Percentiles rank a stretch among this genome's conserved stretches.
These are phyloP conservation scores for Casuarius casuarius DNA, from an alignment of 2,113 vertebrate species.

Conservation along the genomic window DNA sequence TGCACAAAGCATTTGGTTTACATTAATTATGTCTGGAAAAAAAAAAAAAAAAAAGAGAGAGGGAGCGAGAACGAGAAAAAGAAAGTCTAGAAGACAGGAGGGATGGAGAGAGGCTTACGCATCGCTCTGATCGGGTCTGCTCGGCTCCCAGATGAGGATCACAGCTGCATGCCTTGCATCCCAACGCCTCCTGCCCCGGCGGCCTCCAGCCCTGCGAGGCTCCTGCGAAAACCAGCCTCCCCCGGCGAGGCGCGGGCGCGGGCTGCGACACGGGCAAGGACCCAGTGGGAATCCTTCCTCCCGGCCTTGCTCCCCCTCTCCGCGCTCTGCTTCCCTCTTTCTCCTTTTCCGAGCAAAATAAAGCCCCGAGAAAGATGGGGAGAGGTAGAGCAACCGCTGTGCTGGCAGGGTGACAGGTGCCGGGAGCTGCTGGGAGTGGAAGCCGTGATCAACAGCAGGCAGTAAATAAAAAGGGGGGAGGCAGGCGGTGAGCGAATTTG, in stretches of 20 bases:
- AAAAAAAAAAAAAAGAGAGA: not conserved
- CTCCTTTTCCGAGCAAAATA: not conserved
- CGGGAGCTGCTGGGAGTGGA: not conserved
- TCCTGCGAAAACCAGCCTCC: not conserved
- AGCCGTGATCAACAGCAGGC: not conserved
- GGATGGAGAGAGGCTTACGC: not conserved
- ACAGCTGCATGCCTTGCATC: not conserved
- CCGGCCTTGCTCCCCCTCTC: not conserved
- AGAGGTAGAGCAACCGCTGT: not conserved
- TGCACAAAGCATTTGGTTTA: constrained; percentile 35
- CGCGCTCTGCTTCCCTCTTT: rapidly evolving
- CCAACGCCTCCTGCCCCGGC: not conserved
- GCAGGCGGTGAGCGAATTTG: not conserved
- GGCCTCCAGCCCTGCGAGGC: rapidly evolving
- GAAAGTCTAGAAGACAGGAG: not conserved
- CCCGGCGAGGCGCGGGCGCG: not conserved
- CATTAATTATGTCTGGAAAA: constrained; percentile 29
- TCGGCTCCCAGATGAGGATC: not conserved
- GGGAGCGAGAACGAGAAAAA: not conserved
- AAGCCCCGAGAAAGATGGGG: not conserved
- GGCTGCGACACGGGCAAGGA: rapidly evolving
- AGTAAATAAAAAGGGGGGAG: not conserved
- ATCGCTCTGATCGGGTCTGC: not conserved
- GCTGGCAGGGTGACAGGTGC: not conserved
- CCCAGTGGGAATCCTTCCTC: not conserved